Percentiles rank a stretch among this genome's conserved stretches.
Conservation (phyloP, 2,113 vertebrate genomes). For the Coracopsis vasa region DNA sequence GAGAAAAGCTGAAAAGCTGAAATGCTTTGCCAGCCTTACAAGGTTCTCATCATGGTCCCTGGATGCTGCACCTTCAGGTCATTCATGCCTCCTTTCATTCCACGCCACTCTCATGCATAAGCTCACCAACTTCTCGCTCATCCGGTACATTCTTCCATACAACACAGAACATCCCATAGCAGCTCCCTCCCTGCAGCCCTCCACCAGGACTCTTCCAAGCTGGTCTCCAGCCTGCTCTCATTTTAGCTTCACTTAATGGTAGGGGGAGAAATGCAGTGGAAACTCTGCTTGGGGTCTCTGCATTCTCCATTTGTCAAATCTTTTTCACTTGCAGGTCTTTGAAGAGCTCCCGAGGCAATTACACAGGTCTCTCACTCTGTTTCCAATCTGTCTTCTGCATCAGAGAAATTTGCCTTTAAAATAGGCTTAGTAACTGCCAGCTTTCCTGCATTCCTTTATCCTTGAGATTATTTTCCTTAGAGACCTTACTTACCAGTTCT, state of each 20-base stretch:
- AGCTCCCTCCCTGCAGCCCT: background rate
- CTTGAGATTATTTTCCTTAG: conserved; percentile 40
- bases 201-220: background rate
- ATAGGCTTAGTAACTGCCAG: conserved; percentile 34
- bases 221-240: background rate
- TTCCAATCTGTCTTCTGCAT: conserved; percentile 52
- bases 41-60: background rate
- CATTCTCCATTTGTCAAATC: conserved; percentile 28
- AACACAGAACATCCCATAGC: background rate
- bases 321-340: conserved; percentile 30
- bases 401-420: conserved; percentile 65
- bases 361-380: background rate
- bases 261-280: background rate
- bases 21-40: background rate
- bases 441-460: conserved; percentile 53
- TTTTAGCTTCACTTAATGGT: background rate
- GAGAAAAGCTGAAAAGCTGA: background rate
- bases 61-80: background rate
- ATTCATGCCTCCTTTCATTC: background rate
- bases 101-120: background rate
- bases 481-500: conserved; percentile 56
- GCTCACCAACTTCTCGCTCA: background rate
- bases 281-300: conserved; percentile 43
- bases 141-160: background rate
- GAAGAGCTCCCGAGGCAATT: background rate